Conservation (phyloP, 2,797 vertebrate genomes). For the Acestrorhynchus altus region DNA sequence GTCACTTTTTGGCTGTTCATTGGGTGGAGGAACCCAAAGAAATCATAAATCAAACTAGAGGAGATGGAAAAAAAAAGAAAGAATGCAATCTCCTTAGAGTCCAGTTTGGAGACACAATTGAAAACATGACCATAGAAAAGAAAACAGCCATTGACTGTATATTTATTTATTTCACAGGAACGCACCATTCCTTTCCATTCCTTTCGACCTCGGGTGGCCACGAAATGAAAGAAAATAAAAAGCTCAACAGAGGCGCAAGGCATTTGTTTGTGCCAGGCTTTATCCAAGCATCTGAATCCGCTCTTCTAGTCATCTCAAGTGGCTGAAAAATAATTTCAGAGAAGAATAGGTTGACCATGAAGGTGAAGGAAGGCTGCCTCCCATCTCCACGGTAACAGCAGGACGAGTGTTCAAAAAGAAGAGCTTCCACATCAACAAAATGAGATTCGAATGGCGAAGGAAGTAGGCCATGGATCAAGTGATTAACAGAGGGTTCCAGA, state of each 20-base stretch:
- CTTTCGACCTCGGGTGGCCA: not conserved
- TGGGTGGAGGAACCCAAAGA: no score
- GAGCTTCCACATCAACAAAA: slow-evolving; percentile 27
- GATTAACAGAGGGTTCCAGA: not conserved
- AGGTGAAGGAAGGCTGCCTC: slow-evolving; percentile 39
- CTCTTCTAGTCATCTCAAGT: slow-evolving; percentile 1
- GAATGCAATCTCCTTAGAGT: not conserved
- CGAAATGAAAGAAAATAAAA: slow-evolving; percentile 10
- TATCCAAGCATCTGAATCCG: slow-evolving; percentile 23
- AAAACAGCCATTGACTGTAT: not conserved
- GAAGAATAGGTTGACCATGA: slow-evolving; percentile 50
- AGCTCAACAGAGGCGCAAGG: not conserved
- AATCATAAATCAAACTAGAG: no score
- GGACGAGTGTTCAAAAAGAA: slow-evolving; percentile 2
- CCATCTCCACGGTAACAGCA: slow-evolving; percentile 40
- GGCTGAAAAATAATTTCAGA: slow-evolving; percentile 37
- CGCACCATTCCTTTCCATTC: not conserved
- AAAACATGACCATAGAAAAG: not conserved
- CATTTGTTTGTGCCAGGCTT: slow-evolving; percentile 6
- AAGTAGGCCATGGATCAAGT: not conserved
- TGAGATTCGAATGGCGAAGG: slow-evolving; percentile 5
- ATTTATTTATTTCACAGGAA: not conserved
- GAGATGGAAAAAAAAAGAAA: no score
- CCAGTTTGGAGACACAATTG: not conserved
- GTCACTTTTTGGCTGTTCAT: no score